Base-by-base conservation (phyloP, 2,797 vertebrate genomes). In the Hafferia zeledoni region DNA sequence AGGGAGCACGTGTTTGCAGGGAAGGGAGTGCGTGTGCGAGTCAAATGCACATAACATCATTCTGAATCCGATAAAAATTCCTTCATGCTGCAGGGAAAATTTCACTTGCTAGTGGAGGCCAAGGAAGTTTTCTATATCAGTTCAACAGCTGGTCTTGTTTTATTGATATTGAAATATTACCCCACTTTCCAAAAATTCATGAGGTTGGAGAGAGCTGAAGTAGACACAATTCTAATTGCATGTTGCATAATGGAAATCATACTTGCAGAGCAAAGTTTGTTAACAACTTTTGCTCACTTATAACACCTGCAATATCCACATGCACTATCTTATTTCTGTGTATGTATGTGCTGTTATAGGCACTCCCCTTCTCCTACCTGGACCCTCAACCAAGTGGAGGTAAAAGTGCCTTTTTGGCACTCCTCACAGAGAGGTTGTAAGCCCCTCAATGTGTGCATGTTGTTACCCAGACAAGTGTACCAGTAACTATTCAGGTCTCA, bases 151-250 rank as follows among this genome's bases (percentile, higher is more conserved):
- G 91, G 63, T 57, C 44, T 91, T 60, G 46, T 88, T 96, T 95
- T 96, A 78, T 41, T 86, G 87, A 94, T 96, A 56, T 17, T 90
- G 83, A 94, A 95, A 84, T 91, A 75, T 75, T 81, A 86, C 79
- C 67, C 76, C 17, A 17, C 63, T 70, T 94, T 47, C 69, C 31
- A 7, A 89, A 83, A 84, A 71, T 65, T 76, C 77, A 43, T 24
- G 81, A 60, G 52, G 37, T 56, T 83, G 87, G 28, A 89, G 85
- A 71, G 56, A 30, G 49, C 28, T 92, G 63, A 75, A 37, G 60
- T 24, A 43, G 67, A 41, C 44, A 44, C 33, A 67, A 31, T 79
- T 31, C 60, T 85, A 49, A 50, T 60, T 11, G 22, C 23, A 3
- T 5, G 2, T 17, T 13, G 39, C 50, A 33, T 30, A 86, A 25